Percentiles rank a stretch among this genome's conserved stretches.
phyloP scores from a whole-genome alignment of 2,888 invertebrate species.

The Chromoteleia sp. region DNA sequence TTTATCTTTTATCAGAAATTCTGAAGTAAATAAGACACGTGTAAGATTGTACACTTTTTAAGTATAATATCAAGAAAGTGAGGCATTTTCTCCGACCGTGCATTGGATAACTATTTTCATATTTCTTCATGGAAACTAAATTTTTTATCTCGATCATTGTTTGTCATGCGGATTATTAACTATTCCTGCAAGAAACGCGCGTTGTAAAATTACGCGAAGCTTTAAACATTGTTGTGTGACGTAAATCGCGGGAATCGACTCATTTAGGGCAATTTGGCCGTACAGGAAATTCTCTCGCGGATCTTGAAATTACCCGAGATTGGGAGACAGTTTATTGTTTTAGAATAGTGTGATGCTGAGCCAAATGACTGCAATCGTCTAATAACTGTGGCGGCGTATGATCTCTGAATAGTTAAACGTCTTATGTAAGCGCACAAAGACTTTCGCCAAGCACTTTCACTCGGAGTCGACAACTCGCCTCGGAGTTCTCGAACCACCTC shows the following conservation, averaged over 20 bases:
- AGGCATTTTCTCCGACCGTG: slow-evolving; percentile 39
- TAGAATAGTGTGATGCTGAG: slow-evolving; percentile 61
- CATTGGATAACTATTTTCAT: slow-evolving; percentile 41
- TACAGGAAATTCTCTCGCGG: slow-evolving; percentile 48
- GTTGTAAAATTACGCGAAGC: slow-evolving; percentile 28
- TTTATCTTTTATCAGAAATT: background rate
- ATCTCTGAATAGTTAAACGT: slow-evolving; percentile 80
- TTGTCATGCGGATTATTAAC: slow-evolving; percentile 32
- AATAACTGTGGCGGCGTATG: slow-evolving; percentile 74
- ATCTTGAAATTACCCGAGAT: slow-evolving; percentile 42
- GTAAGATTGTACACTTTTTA: slow-evolving; percentile 11
- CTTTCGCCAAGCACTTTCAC: slow-evolving; percentile 84
- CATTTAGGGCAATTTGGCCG: slow-evolving; percentile 32
- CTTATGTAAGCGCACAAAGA: slow-evolving; percentile 83
- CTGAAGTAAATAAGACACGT: background rate
- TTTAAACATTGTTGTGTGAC: slow-evolving; percentile 32
- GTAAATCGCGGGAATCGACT: slow-evolving; percentile 32
- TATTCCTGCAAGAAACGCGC: slow-evolving; percentile 21
- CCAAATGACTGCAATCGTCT: slow-evolving; percentile 68
- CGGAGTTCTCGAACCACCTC: slow-evolving; percentile 69
- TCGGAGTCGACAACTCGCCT: slow-evolving; percentile 76
- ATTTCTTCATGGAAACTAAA: slow-evolving; percentile 32
- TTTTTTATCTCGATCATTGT: slow-evolving; percentile 18
- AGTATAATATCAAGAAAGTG: slow-evolving; percentile 40
- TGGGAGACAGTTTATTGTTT: slow-evolving; percentile 62